A percentile compares a stretch with the other conserved stretches of the same genome.
Evolutionary conservation across 2,888 invertebrate species (phyloP).

Genomic region (Miltochrista miniata): DNA sequence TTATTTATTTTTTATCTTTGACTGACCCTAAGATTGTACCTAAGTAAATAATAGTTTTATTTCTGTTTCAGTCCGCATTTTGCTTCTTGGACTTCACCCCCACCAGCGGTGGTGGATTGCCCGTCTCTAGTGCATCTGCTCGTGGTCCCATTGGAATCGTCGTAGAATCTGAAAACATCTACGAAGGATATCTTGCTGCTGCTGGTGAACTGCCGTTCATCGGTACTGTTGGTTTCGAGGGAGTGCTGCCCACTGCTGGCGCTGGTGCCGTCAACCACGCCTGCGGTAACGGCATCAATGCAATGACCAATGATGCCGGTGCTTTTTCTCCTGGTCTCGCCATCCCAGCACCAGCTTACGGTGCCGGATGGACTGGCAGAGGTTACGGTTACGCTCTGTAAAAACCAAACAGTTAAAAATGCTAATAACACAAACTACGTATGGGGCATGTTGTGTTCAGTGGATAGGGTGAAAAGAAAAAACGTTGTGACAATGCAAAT

Average conservation of each 20-base stretch:
- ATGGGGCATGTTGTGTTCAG: too few relatives aligned
- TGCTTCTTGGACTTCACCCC: constrained; percentile 38
- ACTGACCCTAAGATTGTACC: too few relatives aligned
- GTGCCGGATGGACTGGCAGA: not conserved
- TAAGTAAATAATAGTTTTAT: too few relatives aligned
- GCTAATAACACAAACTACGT: too few relatives aligned
- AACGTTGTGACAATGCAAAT: too few relatives aligned
- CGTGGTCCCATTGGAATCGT: constrained; percentile 38
- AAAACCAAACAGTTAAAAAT: not conserved
- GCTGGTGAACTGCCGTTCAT: constrained; percentile 42
- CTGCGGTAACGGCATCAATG: constrained; percentile 35
- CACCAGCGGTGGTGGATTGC: constrained; percentile 49
- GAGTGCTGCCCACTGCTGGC: not conserved
- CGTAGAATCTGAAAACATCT: constrained; percentile 46
- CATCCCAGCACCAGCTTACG: not conserved
- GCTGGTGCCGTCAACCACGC: constrained; percentile 35
- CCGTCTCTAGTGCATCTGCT: constrained; percentile 35
- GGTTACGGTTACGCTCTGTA: not conserved
- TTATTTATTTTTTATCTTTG: too few relatives aligned
- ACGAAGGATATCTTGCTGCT: constrained; percentile 36
- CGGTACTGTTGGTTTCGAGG: not conserved
- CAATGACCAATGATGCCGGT: constrained; percentile 3
- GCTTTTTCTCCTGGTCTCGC: constrained; percentile 1
- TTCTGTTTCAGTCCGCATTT: constrained; percentile 8
- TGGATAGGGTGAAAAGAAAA: too few relatives aligned